Evolutionary conservation across 2,113 vertebrate species (phyloP).

Genomic region (Pseudolaguvia tuberculata): DNA sequence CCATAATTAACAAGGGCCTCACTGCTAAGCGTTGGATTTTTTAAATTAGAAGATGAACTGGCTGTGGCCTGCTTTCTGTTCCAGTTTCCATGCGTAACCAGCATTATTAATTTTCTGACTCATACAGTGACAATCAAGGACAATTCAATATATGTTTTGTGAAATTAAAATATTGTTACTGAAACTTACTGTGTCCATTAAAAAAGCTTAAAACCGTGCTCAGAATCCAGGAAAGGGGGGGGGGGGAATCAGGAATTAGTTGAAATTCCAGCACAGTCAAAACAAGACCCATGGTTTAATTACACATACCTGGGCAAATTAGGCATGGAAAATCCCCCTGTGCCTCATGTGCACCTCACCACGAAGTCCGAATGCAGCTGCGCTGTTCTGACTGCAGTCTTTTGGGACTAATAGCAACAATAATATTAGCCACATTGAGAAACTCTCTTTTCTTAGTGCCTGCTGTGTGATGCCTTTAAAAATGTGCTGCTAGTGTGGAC

Average conservation of each 20-base stretch:
- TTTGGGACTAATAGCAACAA: slow-evolving; percentile 55
- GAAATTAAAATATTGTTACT: neutral
- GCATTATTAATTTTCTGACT: slow-evolving; percentile 48
- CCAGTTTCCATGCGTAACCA: slow-evolving; percentile 33
- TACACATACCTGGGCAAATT: slow-evolving; percentile 70
- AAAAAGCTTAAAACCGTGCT: neutral
- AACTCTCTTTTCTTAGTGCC: slow-evolving; percentile 12
- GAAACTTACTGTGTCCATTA: slow-evolving; percentile 21
- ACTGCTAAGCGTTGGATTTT: slow-evolving; percentile 27
- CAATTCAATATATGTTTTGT: neutral
- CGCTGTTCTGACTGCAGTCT: slow-evolving; percentile 34
- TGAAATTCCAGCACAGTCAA: slow-evolving; percentile 64
- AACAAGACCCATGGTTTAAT: slow-evolving; percentile 66
- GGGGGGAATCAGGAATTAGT: slow-evolving; percentile 63
- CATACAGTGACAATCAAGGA: slow-evolving; percentile 13
- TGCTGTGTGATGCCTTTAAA: slow-evolving; percentile 45
- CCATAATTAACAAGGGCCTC: slow-evolving; percentile 43
- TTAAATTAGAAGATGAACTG: slow-evolving; percentile 45
- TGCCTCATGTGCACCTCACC: slow-evolving; percentile 18
- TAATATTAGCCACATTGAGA: slow-evolving; percentile 44
- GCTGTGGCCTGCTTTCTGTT: slow-evolving; percentile 38
- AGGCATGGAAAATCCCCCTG: slow-evolving; percentile 66
- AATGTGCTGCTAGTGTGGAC: slow-evolving; percentile 36
- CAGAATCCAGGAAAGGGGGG: slow-evolving; percentile 52
- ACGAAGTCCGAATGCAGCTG: slow-evolving; percentile 20